Evolutionary conservation across 2,113 vertebrate species (phyloP), one percentile per base, ranked within the genome.

Genomic region (Salvelinus fontinalis): DNA sequence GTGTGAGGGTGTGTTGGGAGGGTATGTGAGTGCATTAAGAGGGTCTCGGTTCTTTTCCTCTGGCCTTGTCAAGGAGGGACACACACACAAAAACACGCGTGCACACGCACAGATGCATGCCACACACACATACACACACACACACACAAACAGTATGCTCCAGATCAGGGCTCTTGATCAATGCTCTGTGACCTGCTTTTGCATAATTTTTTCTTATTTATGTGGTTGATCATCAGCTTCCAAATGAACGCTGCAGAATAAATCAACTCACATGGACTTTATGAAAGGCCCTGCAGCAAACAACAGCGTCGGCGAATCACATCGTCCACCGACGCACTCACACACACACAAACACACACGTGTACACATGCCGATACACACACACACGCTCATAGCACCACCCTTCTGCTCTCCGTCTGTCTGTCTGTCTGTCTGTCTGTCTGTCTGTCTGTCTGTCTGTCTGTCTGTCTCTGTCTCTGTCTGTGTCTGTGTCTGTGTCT

Each of bases 151-250:
- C 51, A 54, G 51, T 18, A 18, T 14, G 51, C 73, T 64, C 48
- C 44, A 70, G 49, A 60, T 60, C 54, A 27, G 57, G 34, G 71
- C 62, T 51, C 31, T 27, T 79, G 75, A 81, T 71, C 48, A 8
- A 81, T 81, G 66, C 29, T 66, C n/a, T 49, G 34, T 34, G 70
- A 74, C 67, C 62, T 76, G 44, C 26, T 75, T 81, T 73, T 65
- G 67, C 67, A 78, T 75, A 75, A 74, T 57, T 29, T 39, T 39
- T 70, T 22, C 75, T 72, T 79, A 83, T 74, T 85, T 69, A 84
- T 81, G 70, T 64, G 66, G 57, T 74, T 59, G 59, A 57, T 39
- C 70, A 49, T 16, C 12, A n/a, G 51, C 18, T 71, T 29, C 31
- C 62, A 62, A 62, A 76, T 67, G 66, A 75, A n/a, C 59, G 66